Base-by-base conservation (phyloP, 1,140 invertebrate genomes). In the Macrocentrus cingulum region DNA sequence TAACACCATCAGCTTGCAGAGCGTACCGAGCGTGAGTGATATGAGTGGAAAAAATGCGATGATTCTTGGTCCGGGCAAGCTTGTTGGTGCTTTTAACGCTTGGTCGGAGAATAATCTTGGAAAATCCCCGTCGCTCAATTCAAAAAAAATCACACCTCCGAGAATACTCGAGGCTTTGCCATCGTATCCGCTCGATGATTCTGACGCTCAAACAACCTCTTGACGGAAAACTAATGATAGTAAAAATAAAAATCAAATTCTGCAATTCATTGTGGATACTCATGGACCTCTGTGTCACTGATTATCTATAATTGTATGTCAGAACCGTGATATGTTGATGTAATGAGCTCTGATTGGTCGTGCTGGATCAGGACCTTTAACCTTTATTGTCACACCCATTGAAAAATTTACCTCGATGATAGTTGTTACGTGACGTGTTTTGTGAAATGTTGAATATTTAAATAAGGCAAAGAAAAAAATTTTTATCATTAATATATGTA, bases 151-250 rank as follows among this genome's bases (percentile, higher is more conserved):
- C 22, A 8, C 49, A 42, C 65, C 66, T 16, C 77, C 77, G 0
- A 53, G 77, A 18, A 69, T 79, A 19, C 55, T 79, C 42, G 73
- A 78, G 59, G 77, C 77, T 6, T 60, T 79, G 32, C 77, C 76
- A 1, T 70, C 69, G 13, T 51, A 51, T 20, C 49, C 49, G 7
- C 29, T 36, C 6, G 49, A 37, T 18, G 13, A 18, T 9, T 2
- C 32, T 0, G 49, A 37, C 5, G 16, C 2, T 1, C 25, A 34
- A 20, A 20, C 18, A 34, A 9, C 49, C 9, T 51, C 49, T 36
- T 51, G 32, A 51, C 32, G 4, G 16, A 22, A 22, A 20, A 39
- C 8, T 3, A 39, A 39, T 39, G 36, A n/a, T 39, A 13, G 15
- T 39, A 15, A 39, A n/a, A 3, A 39, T n/a, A 8, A 8, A n/a